These are phyloP conservation scores for Protobothrops flavoviridis DNA, from an alignment of 2,113 vertebrate species.

Conservation along the genomic window DNA sequence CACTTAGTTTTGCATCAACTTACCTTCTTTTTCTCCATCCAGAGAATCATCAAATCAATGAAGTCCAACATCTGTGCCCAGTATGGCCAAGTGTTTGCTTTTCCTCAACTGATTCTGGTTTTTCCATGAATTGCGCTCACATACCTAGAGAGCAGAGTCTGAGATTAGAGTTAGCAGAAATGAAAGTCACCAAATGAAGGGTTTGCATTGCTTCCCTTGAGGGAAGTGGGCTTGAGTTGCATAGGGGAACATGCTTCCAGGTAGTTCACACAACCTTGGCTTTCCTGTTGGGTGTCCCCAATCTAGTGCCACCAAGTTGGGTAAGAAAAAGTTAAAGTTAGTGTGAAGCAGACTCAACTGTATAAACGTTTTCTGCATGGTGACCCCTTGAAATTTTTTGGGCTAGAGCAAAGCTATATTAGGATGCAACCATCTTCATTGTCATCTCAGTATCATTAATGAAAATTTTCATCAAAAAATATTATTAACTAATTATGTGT, in stretches of 20 bases:
- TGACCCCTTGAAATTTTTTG: neutral
- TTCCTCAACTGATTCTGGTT: neutral
- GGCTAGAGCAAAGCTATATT: neutral
- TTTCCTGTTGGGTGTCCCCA: neutral
- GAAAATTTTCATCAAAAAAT: neutral
- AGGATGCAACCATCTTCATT: neutral
- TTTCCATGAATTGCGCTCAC: neutral
- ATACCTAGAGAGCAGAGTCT: neutral
- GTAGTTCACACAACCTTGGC: neutral
- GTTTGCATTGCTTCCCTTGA: neutral
- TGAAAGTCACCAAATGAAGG: neutral
- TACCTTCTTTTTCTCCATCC: neutral
- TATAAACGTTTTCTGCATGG: neutral
- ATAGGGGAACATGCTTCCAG: neutral
- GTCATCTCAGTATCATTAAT: neutral
- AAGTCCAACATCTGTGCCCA: neutral
- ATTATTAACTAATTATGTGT: neutral
- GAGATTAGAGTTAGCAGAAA: neutral
- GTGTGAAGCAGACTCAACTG: neutral
- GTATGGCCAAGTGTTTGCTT: neutral
- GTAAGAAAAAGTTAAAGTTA: neutral
- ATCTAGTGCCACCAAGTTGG: neutral
- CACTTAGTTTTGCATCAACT: neutral
- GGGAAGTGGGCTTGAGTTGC: neutral
- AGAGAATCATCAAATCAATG: neutral